A percentile compares a stretch with the other conserved stretches of the same genome.
Conservation (phyloP, 2,888 invertebrate species). For the Machimus rusticus region DNA sequence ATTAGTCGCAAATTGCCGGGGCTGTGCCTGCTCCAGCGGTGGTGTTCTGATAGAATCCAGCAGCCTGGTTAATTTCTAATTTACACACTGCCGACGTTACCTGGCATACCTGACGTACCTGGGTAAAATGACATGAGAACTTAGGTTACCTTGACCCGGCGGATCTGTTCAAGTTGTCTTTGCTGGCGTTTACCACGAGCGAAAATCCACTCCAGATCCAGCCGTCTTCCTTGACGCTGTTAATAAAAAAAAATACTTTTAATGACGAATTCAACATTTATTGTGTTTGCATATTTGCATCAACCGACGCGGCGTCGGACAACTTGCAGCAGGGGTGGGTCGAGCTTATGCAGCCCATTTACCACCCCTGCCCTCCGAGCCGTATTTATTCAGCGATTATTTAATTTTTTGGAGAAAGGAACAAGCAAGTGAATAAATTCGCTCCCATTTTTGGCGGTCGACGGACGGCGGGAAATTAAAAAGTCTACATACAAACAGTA, state of each 20-base stretch:
- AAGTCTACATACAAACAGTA: neutral
- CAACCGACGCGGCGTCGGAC: neutral
- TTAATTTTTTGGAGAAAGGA: conserved; percentile 24
- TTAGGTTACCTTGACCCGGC: neutral
- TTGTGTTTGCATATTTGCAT: conserved; percentile 28
- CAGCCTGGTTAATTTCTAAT: neutral
- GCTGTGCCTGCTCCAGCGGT: neutral
- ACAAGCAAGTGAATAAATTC: conserved; percentile 28
- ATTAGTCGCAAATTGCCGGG: neutral
- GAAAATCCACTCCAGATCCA: neutral
- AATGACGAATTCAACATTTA: conserved; percentile 32
- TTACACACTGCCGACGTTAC: neutral
- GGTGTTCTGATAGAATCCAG: neutral
- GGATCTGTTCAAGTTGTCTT: neutral
- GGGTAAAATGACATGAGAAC: neutral
- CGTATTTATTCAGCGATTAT: conserved; percentile 31
- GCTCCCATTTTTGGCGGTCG: neutral
- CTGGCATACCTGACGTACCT: neutral
- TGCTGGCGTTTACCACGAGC: neutral
- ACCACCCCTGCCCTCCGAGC: neutral
- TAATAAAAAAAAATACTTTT: neutral
- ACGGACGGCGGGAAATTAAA: neutral
- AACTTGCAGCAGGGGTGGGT: neutral
- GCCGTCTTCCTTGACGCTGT: neutral
- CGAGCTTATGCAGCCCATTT: neutral